A percentile compares a stretch with the other conserved stretches of the same genome.
Evolutionary conservation across 2,888 invertebrate species (phyloP).

Genomic region (Orgyia antiqua): DNA sequence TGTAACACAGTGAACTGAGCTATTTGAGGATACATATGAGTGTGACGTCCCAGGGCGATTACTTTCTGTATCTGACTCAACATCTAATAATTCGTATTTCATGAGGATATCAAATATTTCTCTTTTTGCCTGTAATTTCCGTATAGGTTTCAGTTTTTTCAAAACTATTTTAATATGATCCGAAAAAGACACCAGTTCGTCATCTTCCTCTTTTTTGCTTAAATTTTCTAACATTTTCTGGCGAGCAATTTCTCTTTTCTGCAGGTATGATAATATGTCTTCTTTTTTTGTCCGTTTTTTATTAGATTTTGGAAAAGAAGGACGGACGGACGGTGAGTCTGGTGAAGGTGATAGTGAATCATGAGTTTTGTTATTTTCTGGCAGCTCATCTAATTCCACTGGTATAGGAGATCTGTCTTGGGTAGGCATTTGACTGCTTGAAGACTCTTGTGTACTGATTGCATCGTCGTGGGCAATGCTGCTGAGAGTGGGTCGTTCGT

Average conservation of each 20-base stretch:
- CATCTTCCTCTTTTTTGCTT: not conserved
- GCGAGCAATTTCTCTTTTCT: not conserved
- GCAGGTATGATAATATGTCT: too few relatives aligned
- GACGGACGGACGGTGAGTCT: not conserved
- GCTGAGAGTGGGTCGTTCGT: not conserved
- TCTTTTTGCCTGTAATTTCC: constrained; percentile 3
- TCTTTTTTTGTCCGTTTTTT: not conserved
- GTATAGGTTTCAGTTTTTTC: constrained; percentile 1
- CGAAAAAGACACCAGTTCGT: constrained; percentile 3
- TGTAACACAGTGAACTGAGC: too few relatives aligned
- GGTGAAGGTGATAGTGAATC: not conserved
- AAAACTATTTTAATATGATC: constrained; percentile 2
- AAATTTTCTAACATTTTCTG: constrained; percentile 4
- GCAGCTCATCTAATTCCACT: too few relatives aligned
- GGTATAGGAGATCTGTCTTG: not conserved
- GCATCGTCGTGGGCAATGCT: not conserved
- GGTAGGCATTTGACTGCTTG: not conserved
- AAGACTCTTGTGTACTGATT: not conserved
- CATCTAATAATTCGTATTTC: constrained; percentile 4
- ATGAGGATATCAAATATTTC: constrained; percentile 5
- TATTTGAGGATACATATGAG: too few relatives aligned
- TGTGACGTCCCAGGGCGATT: too few relatives aligned
- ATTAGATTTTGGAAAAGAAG: constrained; percentile 2
- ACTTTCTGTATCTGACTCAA: constrained; percentile 1
- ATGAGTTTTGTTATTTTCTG: not conserved